phyloP scores from a whole-genome alignment of 2,888 invertebrate genomes.

The Ametastegia equiseti region DNA sequence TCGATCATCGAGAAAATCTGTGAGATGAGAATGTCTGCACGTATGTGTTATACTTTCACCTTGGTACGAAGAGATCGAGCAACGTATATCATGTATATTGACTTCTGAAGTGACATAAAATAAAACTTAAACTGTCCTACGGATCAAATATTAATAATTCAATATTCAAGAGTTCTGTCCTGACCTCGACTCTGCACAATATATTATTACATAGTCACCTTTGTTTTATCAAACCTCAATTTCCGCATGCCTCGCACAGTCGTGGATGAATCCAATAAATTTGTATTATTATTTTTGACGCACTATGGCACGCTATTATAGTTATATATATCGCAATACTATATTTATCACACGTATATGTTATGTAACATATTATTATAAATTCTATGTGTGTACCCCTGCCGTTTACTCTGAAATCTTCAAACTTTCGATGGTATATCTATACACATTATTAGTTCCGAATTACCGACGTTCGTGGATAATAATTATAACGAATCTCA shows the following conservation, averaged over 20 bases:
- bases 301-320: slow-evolving; percentile 40
- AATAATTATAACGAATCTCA: neutral
- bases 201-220: slow-evolving; percentile 26
- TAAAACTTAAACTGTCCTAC: neutral
- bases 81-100: neutral
- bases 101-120: slow-evolving; percentile 11
- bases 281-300: slow-evolving; percentile 24
- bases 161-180: slow-evolving; percentile 22
- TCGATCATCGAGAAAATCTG: slow-evolving; percentile 17
- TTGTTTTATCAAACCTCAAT: slow-evolving; percentile 14
- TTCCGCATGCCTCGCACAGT: slow-evolving; percentile 34
- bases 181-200: slow-evolving; percentile 40
- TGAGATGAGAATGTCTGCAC: slow-evolving; percentile 3
- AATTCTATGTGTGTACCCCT: slow-evolving; percentile 3
- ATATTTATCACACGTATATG: slow-evolving; percentile 13
- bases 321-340: slow-evolving; percentile 22
- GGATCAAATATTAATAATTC: slow-evolving; percentile 25
- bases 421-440: no score
- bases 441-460: no score
- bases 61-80: neutral
- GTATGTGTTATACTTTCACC: neutral
- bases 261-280: slow-evolving; percentile 37
- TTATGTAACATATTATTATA: neutral
- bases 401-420: neutral
- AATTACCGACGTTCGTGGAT: neutral